Base-by-base conservation (phyloP, 2,113 vertebrate species). In the Scartelaos histophorus region DNA sequence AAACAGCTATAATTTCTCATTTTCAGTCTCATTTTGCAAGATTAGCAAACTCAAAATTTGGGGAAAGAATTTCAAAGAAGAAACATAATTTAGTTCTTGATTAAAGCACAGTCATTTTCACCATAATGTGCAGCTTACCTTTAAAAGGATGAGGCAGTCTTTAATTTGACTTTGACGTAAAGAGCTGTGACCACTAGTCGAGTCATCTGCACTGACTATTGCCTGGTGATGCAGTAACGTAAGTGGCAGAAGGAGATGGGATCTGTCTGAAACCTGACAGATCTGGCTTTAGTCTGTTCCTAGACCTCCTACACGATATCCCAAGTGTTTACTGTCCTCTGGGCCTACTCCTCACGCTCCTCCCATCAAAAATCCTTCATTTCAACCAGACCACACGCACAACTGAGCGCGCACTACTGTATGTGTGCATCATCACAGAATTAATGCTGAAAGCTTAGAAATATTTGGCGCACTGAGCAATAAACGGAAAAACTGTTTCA, bases 281-380 rank as follows among this genome's bases (percentile, higher is more conserved):
- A 82, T 90, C 91, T 90, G 91, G 88, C 75, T 89, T 90, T 76
- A 91, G 87, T 89, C 87, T 89, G 82, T 82, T 83, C 77, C 75
- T 78, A 79, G 89, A 90, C 89, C 88, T 89, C 88, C 88, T 88
- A 92, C 85, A 90, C 85, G 73, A 84, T 84, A 72, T 76, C 82
- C 85, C 83, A 82, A 85, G 76, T 86, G 84, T 90, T 87, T 89
- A 90, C 87, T 75, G 75, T 70, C 82, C 74, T 78, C 76, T 25
- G 19, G 16, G 51, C 2, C 51, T 22, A 5, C 4, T 34, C 68
- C 86, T 83, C 80, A 74, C 65, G 69, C 80, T 82, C 85, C 82
- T 83, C 80, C 80, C 76, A 92, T 91, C 86, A 16, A 6, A 16
- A 49, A 16, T 49, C 47, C 10, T 7, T 43, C 38, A 43, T 43